Percentiles rank a stretch among this genome's conserved stretches.
These are phyloP conservation scores for Apaloderma vittatum DNA, from an alignment of 2,113 vertebrate genomes.

Conservation along the genomic window DNA sequence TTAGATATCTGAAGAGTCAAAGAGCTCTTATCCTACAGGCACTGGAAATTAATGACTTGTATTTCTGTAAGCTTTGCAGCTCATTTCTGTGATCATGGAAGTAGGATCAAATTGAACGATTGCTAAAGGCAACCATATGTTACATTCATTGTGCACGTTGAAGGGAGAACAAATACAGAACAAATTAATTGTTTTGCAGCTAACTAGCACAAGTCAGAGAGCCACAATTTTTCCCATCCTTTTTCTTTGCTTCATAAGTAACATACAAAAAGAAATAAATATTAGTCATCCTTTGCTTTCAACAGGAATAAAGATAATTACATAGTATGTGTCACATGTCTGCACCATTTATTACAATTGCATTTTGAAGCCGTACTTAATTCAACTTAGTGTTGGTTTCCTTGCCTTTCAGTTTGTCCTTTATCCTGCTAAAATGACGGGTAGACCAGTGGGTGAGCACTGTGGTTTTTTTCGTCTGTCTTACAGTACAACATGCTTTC, in stretches of 20 bases:
- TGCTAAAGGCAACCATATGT: background rate
- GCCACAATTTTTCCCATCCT: background rate
- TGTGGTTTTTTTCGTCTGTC: background rate
- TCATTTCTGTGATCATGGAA: background rate
- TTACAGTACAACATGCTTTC: background rate
- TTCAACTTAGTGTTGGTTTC: background rate
- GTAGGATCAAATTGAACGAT: background rate
- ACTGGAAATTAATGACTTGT: background rate
- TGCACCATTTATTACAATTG: background rate
- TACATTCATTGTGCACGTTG: accelerated
- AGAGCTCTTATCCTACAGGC: background rate
- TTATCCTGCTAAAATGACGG: background rate
- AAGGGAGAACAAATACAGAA: background rate
- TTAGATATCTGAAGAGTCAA: background rate
- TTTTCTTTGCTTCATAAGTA: background rate
- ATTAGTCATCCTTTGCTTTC: background rate
- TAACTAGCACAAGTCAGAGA: background rate
- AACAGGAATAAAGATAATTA: background rate
- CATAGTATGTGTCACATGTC: too few relatives aligned
- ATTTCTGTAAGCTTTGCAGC: background rate
- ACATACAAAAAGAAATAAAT: background rate
- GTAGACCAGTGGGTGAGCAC: background rate
- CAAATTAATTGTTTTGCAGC: background rate
- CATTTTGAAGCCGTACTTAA: background rate
- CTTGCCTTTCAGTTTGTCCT: background rate